These are phyloP conservation scores for Bombus picipes DNA, from an alignment of 1,140 invertebrate species.

Conservation along the genomic window DNA sequence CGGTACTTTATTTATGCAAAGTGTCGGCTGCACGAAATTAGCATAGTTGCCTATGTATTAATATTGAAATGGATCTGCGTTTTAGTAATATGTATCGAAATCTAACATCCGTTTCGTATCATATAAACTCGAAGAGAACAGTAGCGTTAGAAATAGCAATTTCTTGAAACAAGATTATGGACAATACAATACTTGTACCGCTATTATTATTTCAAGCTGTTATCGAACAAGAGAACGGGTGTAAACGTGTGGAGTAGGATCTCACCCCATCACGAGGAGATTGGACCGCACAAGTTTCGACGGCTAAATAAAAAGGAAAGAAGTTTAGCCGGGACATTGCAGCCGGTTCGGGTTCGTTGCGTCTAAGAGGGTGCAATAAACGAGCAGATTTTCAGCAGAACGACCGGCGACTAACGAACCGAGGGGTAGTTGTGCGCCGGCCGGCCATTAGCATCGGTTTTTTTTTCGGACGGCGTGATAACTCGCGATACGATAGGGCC, in stretches of 20 bases:
- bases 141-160: not conserved
- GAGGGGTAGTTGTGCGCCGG: constrained; percentile 51
- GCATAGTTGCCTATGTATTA: too few species aligned
- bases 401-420: constrained; percentile 66
- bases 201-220: not conserved
- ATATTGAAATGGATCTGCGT: too few species aligned
- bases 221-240: not conserved
- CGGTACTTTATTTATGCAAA: too few species aligned
- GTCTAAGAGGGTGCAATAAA: constrained; percentile 69
- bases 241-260: constrained; percentile 32
- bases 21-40: too few species aligned
- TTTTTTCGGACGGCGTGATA: constrained; percentile 37
- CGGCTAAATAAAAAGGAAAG: constrained; percentile 61
- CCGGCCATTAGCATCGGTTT: constrained; percentile 49
- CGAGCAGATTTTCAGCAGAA: constrained; percentile 66
- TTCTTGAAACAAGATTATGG: not conserved
- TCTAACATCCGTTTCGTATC: not conserved
- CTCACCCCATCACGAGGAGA: constrained; percentile 24
- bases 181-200: not conserved
- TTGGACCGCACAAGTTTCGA: constrained; percentile 54
- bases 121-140: not conserved
- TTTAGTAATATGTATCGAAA: not conserved
- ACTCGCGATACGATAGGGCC: constrained; percentile 36
- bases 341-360: constrained; percentile 64
- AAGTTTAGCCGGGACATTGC: constrained; percentile 48